Evolutionary conservation across 2,797 vertebrate species (phyloP).

Genomic region (Halcyon leucocephala): DNA sequence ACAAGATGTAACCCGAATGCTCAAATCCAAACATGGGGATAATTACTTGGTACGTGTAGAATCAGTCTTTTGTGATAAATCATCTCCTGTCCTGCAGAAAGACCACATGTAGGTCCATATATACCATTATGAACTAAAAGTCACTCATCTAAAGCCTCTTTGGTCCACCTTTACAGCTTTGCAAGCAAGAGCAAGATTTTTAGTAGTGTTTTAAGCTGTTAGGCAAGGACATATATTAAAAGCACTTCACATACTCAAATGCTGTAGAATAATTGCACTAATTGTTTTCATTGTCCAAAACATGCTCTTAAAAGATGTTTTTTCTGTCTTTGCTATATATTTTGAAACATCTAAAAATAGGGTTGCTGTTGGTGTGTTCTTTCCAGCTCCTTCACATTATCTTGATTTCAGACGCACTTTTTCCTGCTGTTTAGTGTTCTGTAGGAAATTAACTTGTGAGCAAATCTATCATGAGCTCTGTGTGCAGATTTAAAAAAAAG

Average conservation of each 20-base stretch:
- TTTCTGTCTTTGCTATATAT: background rate
- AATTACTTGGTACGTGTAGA: slow-evolving; percentile 91
- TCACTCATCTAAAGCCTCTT: background rate
- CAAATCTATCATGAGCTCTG: background rate
- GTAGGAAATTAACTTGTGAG: background rate
- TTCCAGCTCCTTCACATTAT: background rate
- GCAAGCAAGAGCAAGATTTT: background rate
- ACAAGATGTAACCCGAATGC: slow-evolving; percentile 94
- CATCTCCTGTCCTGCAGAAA: background rate
- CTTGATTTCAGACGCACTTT: background rate
- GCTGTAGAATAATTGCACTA: background rate
- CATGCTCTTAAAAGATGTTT: background rate
- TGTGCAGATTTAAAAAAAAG: background rate
- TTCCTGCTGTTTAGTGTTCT: background rate
- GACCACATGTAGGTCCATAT: background rate
- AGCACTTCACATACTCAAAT: background rate
- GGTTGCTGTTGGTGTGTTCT: background rate
- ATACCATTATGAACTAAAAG: background rate
- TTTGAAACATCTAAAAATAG: background rate
- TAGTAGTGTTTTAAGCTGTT: background rate
- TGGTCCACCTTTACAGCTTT: background rate
- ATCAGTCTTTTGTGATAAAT: background rate
- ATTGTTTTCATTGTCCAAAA: background rate
- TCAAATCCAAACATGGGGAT: slow-evolving; percentile 94
- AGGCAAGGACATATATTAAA: background rate